Evolutionary conservation across 2,797 vertebrate species (phyloP).

Genomic region (Philypnodon macrostomus): DNA sequence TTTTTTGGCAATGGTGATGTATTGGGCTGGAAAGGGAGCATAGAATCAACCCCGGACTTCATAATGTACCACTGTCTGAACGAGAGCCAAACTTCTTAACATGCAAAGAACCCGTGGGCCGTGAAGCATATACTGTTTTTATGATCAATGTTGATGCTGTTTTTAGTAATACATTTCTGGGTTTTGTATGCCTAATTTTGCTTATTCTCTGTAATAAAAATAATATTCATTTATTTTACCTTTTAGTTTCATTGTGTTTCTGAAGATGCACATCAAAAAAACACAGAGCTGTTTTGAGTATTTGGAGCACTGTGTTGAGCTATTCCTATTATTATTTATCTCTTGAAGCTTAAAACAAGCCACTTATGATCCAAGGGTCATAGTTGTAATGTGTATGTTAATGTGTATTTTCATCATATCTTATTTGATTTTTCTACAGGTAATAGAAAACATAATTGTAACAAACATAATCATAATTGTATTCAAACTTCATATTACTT

Average conservation of each 20-base stretch:
- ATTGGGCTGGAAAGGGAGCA: conserved; percentile 17
- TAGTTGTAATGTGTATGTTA: background rate
- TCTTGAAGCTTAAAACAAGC: conserved; percentile 7
- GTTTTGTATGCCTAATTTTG: conserved; percentile 24
- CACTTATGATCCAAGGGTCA: background rate
- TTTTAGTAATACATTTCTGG: conserved; percentile 20
- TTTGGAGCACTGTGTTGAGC: no score
- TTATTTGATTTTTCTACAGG: no score
- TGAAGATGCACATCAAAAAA: conserved; percentile 15
- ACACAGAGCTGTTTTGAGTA: no score
- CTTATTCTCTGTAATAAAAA: conserved; percentile 20
- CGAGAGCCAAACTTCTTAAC: conserved; percentile 2
- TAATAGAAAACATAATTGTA: no score
- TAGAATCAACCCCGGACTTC: conserved; percentile 6
- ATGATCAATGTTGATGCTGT: conserved; percentile 33
- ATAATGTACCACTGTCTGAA: conserved; percentile 9
- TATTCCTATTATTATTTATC: background rate
- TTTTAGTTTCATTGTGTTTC: conserved; percentile 5
- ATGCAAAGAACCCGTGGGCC: conserved; percentile 24
- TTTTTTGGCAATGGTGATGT: conserved; percentile 30
- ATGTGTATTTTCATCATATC: conserved; percentile 40
- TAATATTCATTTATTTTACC: conserved; percentile 16
- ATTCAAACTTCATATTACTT: no score
- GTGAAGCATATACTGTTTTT: conserved; percentile 17
- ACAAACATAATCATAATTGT: no score